phyloP scores from a whole-genome alignment of 2,797 vertebrate genomes.

The Prionace glauca region DNA sequence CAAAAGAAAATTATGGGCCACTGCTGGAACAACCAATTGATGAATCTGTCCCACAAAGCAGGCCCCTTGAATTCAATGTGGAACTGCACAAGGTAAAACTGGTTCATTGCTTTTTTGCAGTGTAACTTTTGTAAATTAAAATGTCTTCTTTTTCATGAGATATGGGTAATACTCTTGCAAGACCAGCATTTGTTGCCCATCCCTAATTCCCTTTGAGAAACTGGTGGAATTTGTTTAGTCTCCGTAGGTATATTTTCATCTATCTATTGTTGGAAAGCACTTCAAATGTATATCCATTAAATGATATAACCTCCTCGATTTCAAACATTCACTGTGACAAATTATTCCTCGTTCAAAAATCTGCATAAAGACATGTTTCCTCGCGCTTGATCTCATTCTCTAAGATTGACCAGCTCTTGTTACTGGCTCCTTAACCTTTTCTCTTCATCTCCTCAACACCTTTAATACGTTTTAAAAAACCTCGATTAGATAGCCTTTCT shows the following conservation, averaged over 20 bases:
- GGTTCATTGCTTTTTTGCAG: neutral
- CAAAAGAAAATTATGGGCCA: conserved; percentile 45
- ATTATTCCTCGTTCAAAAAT: neutral
- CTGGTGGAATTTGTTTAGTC: neutral
- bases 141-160: neutral
- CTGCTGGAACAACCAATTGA: conserved; percentile 57
- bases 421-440: neutral
- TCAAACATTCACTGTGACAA: neutral
- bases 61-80: conserved; percentile 48
- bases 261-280: neutral
- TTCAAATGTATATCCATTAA: neutral
- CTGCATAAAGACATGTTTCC: neutral
- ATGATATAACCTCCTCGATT: neutral
- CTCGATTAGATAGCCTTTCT: neutral
- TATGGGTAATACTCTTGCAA: neutral
- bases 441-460: neutral
- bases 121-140: neutral
- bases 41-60: conserved; percentile 44
- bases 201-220: neutral
- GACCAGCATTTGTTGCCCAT: neutral
- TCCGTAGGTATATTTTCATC: neutral
- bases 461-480: neutral
- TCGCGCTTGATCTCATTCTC: neutral
- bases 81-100: conserved; percentile 64
- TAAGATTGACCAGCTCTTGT: neutral